Conservation (phyloP, 2,797 vertebrate species). For the Notolepis coatsorum region DNA sequence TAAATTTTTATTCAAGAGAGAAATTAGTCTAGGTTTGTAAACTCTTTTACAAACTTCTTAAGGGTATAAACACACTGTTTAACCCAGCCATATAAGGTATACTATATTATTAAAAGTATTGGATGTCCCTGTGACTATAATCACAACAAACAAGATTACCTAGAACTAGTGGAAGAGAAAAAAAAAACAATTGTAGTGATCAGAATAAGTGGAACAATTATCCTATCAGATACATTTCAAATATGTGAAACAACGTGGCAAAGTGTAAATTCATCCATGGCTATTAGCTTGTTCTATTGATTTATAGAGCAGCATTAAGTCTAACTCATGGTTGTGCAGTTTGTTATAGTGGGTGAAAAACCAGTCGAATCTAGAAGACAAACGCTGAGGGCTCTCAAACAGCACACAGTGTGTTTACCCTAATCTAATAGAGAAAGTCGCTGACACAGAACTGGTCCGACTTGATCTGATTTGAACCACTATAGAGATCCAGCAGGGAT, state of each 20-base stretch:
- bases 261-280: constrained; percentile 39
- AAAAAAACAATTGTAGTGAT: constrained; percentile 16
- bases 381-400: constrained; percentile 43
- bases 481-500: constrained; percentile 26
- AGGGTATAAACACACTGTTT: constrained; percentile 24
- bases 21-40: constrained; percentile 8
- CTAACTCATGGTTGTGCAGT: constrained; percentile 24
- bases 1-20: constrained; percentile 3
- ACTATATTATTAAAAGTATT: constrained; percentile 25
- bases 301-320: constrained; percentile 18
- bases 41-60: constrained; percentile 3
- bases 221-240: constrained; percentile 10
- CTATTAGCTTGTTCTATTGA: constrained; percentile 28
- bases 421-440: constrained; percentile 30
- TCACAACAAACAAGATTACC: constrained; percentile 4
- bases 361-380: constrained; percentile 22
- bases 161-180: constrained; percentile 24
- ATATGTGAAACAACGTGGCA: constrained; percentile 54
- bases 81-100: constrained; percentile 34
- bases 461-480: constrained; percentile 55
- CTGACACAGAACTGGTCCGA: constrained; percentile 62
- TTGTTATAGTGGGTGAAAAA: constrained; percentile 11
- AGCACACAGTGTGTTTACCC: constrained; percentile 12
- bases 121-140: constrained; percentile 32
- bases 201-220: constrained; percentile 6